Evolutionary conservation across 2,113 vertebrate genomes (phyloP), one percentile per base, ranked within the genome.

Genomic region (Dendropsophus ebraccatus): DNA sequence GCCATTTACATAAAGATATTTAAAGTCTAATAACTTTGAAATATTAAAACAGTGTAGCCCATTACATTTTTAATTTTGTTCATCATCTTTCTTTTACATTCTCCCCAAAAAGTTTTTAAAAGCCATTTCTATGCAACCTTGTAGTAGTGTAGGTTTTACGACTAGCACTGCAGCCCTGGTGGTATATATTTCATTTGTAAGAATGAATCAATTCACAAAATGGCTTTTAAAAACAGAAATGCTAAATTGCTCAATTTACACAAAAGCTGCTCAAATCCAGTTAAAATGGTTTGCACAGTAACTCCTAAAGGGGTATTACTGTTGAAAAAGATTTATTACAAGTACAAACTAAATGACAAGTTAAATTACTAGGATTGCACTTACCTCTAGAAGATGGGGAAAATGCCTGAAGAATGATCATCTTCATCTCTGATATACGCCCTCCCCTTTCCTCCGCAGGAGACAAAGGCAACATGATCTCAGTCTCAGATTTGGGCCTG

Each of bases 1-100:
- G 25, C 7, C 56, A 62, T 62, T n/a, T 62, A 84, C 41, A 74
- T 60, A 81, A 65, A 67, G 58, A 49, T 81, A 58, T 67, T 81
- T 60, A 62, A 81, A 65, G 35, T 65, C n/a, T 45, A 65, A 49
- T 47, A 60, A 25, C 30, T 32, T 62, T 60, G 17, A 60, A 60
- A 80, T 49, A 75, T 75, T 75, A 49, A 49, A 49, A 16, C 72
- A 14, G 23, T 47, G 49, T n/a, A 49, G 45, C n/a, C 35, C 72
- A 25, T 75, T 75, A 49, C 14, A 49, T 49, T 49, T 47, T 10
- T 0, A 0, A 49, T 25, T 45, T 49, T 49, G n/a, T 74, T 49
- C 4, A 75, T 75, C 41, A 49, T 25, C 45, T 6, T 75, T 47
- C n/a, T 62, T 28, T 67, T 67, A 1, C 14, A 25, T 67, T 67